Evolutionary conservation across 2,797 vertebrate genomes (phyloP).

Genomic region (Craterocephalus amniculus): DNA sequence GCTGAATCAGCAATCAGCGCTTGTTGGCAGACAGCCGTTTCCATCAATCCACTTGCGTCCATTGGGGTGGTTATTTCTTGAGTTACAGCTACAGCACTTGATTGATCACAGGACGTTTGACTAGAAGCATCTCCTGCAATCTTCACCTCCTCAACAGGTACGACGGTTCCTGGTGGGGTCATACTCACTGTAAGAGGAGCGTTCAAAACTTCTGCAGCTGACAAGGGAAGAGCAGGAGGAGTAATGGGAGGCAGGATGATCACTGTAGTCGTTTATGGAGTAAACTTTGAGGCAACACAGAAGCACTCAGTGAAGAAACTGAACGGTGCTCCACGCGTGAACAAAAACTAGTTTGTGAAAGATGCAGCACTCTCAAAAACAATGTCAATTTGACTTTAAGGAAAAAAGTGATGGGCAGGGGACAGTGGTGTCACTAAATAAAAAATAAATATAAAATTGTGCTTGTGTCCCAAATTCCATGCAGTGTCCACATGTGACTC

Average conservation of each 20-base stretch:
- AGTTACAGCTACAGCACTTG: slow-evolving; percentile 49
- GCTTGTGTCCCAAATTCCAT: slow-evolving; percentile 6
- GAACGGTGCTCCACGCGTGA: slow-evolving; percentile 51
- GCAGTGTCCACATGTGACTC: slow-evolving; percentile 17
- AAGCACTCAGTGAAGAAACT: slow-evolving; percentile 11
- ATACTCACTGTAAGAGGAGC: slow-evolving; percentile 59
- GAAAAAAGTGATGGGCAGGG: not conserved
- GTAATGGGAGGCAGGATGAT: slow-evolving; percentile 43
- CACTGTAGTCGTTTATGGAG: slow-evolving; percentile 52
- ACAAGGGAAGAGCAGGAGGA: slow-evolving; percentile 54
- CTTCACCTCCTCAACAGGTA: slow-evolving; percentile 31
- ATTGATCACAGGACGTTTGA: slow-evolving; percentile 45
- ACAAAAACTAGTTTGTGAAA: slow-evolving; percentile 37
- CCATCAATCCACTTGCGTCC: slow-evolving; percentile 23
- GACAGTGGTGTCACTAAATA: too few species aligned
- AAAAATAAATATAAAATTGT: not conserved
- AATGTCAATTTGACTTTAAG: too few species aligned
- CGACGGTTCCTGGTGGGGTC: slow-evolving; percentile 54
- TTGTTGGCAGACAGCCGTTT: slow-evolving; percentile 23
- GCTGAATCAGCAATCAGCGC: slow-evolving; percentile 27
- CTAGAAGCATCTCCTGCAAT: slow-evolving; percentile 34
- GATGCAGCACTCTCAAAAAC: slow-evolving; percentile 6
- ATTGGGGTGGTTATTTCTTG: slow-evolving; percentile 34
- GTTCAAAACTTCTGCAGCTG: slow-evolving; percentile 65
- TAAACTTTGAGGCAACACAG: slow-evolving; percentile 9